Conservation (phyloP, 1,140 invertebrate species). For the Rhyacophila brunnea region DNA sequence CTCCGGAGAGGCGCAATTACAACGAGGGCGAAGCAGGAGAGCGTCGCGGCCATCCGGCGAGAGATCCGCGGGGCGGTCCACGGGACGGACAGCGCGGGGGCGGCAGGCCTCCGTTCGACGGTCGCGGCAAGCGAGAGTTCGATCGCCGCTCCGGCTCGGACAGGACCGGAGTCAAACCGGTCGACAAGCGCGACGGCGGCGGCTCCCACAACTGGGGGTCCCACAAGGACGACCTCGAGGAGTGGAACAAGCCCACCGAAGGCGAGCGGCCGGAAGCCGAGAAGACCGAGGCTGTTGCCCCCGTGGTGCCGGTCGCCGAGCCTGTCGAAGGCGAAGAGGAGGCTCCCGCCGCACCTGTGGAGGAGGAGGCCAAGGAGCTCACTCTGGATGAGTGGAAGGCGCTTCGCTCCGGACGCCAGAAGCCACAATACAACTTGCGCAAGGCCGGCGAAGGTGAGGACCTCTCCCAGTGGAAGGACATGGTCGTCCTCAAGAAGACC, state of each 20-base stretch:
- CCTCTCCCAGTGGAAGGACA: conserved; percentile 88
- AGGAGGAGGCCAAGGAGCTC: conserved; percentile 76
- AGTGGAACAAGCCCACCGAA: conserved; percentile 57
- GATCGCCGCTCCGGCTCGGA: conserved; percentile 93
- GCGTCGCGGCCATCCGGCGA: conserved; percentile 39
- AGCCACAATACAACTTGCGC: conserved; percentile 84
- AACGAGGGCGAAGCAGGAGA: conserved; percentile 43
- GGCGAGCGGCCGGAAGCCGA: conserved; percentile 52
- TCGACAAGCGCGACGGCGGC: conserved; percentile 91
- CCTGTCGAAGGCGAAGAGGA: conserved; percentile 44
- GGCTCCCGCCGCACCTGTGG: conserved; percentile 54
- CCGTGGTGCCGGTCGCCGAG: conserved; percentile 44
- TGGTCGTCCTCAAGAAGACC: conserved; percentile 81
- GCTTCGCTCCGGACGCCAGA: conserved; percentile 67
- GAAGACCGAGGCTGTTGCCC: conserved; percentile 54
- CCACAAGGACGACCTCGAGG: conserved; percentile 85
- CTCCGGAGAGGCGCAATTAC: conserved; percentile 61
- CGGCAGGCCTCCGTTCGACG: conserved; percentile 57
- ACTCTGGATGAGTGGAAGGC: conserved; percentile 91
- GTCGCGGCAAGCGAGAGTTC: conserved; percentile 85
- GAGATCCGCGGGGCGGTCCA: conserved; percentile 44
- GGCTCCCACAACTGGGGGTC: conserved; percentile 95
- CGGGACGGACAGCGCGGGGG: conserved; percentile 48
- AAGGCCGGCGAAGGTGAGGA: conserved; percentile 93
- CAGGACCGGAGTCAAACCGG: conserved; percentile 89